Evolutionary conservation across 2,113 vertebrate species (phyloP).

Genomic region (Dicrurus megarhynchus): DNA sequence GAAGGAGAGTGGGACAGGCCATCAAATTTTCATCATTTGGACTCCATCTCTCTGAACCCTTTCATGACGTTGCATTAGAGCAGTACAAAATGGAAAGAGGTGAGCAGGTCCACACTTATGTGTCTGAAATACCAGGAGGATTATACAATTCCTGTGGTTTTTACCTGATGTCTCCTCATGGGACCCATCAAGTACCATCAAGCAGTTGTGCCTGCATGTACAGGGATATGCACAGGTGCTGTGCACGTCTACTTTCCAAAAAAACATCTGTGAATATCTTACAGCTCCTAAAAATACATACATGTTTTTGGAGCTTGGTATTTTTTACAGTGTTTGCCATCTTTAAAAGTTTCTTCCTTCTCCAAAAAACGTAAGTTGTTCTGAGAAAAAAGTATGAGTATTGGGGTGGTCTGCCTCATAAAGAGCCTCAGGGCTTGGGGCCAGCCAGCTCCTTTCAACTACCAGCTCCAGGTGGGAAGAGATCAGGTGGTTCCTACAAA

Average conservation of each 20-base stretch:
- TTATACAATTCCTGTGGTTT: not conserved
- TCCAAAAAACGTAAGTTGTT: not conserved
- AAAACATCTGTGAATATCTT: not conserved
- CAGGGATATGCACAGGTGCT: not conserved
- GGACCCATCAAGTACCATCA: not conserved
- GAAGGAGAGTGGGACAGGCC: not conserved
- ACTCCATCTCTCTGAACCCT: not conserved
- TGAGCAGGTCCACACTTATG: not conserved
- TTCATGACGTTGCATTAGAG: not conserved
- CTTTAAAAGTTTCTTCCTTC: not conserved
- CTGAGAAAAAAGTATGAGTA: not conserved
- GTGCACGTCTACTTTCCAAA: not conserved
- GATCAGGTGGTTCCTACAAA: not conserved
- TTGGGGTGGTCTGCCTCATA: not conserved
- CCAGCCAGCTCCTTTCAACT: constrained; percentile 16
- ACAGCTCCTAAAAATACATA: not conserved
- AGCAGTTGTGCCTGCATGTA: not conserved
- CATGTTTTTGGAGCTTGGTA: not conserved
- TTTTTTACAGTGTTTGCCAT: not conserved
- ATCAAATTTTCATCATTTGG: not conserved
- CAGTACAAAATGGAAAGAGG: not conserved
- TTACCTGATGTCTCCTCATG: not conserved
- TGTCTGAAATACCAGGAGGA: not conserved
- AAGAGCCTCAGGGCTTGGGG: not conserved
- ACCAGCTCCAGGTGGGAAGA: constrained; percentile 31